phyloP scores from a whole-genome alignment of 2,113 vertebrate genomes.

The Coptodon bakossiorum region DNA sequence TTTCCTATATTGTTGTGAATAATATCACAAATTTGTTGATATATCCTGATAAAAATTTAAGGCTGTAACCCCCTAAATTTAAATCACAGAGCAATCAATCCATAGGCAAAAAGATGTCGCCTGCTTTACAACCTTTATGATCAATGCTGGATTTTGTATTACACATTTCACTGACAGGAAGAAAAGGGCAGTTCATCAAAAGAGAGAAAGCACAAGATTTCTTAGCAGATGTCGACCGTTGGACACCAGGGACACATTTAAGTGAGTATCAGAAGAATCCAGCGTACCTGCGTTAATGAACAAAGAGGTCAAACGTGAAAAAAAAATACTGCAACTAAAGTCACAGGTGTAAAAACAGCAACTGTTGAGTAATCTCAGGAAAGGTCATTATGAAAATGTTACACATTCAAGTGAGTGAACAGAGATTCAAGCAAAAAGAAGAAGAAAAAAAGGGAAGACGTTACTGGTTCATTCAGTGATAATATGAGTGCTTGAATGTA shows the following conservation, averaged over 20 bases:
- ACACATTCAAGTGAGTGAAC: background rate
- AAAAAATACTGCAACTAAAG: too few species aligned
- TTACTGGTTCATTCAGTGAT: background rate
- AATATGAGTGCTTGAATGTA: background rate
- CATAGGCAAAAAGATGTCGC: conserved; percentile 75
- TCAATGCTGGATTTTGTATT: background rate
- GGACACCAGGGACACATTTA: too few species aligned
- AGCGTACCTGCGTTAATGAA: too few species aligned
- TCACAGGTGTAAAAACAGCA: too few species aligned
- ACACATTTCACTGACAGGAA: background rate
- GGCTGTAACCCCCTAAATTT: background rate
- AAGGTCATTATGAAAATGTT: background rate
- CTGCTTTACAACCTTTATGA: conserved; percentile 40
- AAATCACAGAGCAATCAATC: background rate
- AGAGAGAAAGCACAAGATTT: background rate
- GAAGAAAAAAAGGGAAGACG: background rate
- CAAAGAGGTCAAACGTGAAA: too few species aligned
- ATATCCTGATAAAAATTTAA: background rate
- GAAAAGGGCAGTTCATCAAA: background rate
- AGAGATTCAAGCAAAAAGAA: background rate
- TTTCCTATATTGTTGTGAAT: background rate
- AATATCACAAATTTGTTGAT: background rate
- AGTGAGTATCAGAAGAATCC: too few species aligned
- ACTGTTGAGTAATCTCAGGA: too few species aligned
- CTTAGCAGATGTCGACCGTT: too few species aligned